phyloP scores from a whole-genome alignment of 2,797 vertebrate genomes.

The Pangasius macronema region DNA sequence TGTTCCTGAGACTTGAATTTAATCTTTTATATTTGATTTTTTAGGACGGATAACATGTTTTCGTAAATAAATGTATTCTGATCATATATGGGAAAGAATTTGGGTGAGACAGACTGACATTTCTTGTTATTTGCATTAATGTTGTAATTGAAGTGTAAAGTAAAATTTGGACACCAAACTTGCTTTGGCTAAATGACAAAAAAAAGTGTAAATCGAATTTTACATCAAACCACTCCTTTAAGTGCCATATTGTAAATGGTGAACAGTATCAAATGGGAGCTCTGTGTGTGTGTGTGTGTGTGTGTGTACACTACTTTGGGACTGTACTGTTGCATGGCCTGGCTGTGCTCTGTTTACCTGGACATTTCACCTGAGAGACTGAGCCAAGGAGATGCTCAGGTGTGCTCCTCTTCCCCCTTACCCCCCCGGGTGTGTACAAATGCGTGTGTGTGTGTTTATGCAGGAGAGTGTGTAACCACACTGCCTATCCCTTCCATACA shows the following conservation, averaged over 20 bases:
- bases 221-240: neutral
- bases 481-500: slow-evolving; percentile 76
- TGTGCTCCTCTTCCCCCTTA: slow-evolving; percentile 65
- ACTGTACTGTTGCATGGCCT: slow-evolving; percentile 51
- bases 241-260: neutral
- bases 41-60: too few species aligned
- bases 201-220: neutral
- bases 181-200: neutral
- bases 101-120: neutral
- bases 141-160: neutral
- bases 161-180: neutral
- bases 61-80: too few species aligned
- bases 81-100: too few species aligned
- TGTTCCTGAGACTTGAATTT: too few species aligned
- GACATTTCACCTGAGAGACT: slow-evolving; percentile 78
- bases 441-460: slow-evolving; percentile 19
- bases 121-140: neutral
- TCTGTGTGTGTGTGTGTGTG: slow-evolving; percentile 16
- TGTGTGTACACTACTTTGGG: slow-evolving; percentile 46
- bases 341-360: slow-evolving; percentile 74
- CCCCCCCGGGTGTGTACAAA: slow-evolving; percentile 44
- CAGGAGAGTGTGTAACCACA: slow-evolving; percentile 62
- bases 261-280: neutral
- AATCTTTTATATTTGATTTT: too few species aligned
- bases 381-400: slow-evolving; percentile 77